Percentiles rank a stretch among this genome's conserved stretches.
Conservation (phyloP, 2,113 vertebrate genomes). For the Embiotoca jacksoni region DNA sequence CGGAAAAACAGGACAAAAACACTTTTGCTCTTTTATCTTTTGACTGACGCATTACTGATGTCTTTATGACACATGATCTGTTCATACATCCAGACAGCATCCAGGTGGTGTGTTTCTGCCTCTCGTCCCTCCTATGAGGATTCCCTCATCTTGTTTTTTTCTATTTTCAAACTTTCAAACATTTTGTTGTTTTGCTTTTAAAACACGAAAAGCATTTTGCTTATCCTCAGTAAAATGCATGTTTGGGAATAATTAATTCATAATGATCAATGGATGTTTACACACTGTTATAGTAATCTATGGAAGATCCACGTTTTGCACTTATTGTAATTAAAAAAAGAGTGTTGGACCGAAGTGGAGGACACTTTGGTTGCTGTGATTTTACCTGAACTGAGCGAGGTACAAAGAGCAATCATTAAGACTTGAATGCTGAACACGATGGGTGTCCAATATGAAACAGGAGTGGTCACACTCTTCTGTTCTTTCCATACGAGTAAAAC, state of each 20-base stretch:
- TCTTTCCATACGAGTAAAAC: no score
- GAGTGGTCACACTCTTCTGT: no score
- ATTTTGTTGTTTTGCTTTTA: conserved; percentile 2
- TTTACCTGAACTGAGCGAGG: no score
- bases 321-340: no score
- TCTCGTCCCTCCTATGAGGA: conserved; percentile 2
- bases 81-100: conserved; percentile 64
- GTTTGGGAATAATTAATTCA: not conserved
- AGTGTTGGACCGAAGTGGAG: no score
- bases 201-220: not conserved
- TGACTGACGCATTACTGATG: conserved; percentile 56
- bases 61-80: conserved; percentile 72
- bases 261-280: not conserved
- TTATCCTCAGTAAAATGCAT: not conserved
- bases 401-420: no score
- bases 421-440: no score
- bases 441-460: no score
- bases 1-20: conserved; percentile 45
- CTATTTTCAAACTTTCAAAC: not conserved
- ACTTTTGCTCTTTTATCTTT: conserved; percentile 56
- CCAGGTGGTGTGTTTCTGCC: conserved; percentile 61
- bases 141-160: not conserved
- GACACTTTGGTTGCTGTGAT: no score
- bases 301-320: no score
- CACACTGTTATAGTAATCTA: no score